phyloP scores from a whole-genome alignment of 1,140 invertebrate species.

The Drosophila navojoa region DNA sequence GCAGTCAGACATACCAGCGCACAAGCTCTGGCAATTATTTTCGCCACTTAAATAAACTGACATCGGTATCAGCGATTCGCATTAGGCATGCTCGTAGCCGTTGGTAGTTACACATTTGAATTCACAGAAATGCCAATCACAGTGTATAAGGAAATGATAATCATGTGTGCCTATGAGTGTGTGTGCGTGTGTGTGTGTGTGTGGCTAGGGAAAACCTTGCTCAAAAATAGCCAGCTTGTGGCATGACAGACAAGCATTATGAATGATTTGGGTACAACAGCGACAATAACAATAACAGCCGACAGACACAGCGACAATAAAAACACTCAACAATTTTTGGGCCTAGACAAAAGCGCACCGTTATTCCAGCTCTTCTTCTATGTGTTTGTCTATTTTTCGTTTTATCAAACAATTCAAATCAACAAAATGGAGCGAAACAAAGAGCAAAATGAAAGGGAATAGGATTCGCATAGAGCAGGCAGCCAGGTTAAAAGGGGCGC shows the following conservation, averaged over 20 bases:
- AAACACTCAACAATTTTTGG: conserved; percentile 37
- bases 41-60: conserved; percentile 44
- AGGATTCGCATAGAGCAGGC: neutral
- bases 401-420: conserved; percentile 59
- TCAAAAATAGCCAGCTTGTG: conserved; percentile 55
- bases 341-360: conserved; percentile 46
- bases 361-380: conserved; percentile 9
- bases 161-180: conserved; percentile 39
- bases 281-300: conserved; percentile 23
- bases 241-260: conserved; percentile 73
- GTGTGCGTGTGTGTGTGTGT: conserved; percentile 3
- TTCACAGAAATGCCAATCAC: conserved; percentile 45
- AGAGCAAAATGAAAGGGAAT: conserved; percentile 16
- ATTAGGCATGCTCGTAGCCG: conserved; percentile 20
- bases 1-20: neutral
- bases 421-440: conserved; percentile 37
- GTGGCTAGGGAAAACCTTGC: conserved; percentile 49
- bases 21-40: conserved; percentile 31
- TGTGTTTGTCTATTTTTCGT: neutral
- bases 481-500: conserved; percentile 8
- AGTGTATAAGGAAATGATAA: conserved; percentile 65
- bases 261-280: conserved; percentile 72
- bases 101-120: conserved; percentile 22
- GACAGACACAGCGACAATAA: conserved; percentile 45
- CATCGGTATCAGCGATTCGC: conserved; percentile 40